Percentiles rank a stretch among this genome's conserved stretches.
Evolutionary conservation across 2,113 vertebrate species (phyloP).

Genomic region (Amia ocellicauda): DNA sequence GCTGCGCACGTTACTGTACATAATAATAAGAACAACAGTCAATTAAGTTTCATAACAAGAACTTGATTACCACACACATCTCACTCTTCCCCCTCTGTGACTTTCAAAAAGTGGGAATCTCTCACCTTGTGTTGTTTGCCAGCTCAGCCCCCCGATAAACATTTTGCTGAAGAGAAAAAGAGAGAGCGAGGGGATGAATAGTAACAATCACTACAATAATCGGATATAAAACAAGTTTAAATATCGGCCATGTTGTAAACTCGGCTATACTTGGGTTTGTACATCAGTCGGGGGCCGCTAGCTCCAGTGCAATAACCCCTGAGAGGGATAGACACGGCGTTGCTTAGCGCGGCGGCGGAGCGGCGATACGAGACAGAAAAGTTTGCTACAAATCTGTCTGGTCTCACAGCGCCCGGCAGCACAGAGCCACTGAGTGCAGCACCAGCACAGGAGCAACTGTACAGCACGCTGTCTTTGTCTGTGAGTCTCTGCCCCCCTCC

Average conservation of each 20-base stretch:
- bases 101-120: no score
- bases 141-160: conserved; percentile 95
- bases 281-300: conserved; percentile 57
- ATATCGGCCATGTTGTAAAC: conserved; percentile 73
- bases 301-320: no score
- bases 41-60: no score
- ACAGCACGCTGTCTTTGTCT: conserved; percentile 55
- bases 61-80: no score
- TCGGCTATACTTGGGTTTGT: conserved; percentile 41
- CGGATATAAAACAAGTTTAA: conserved; percentile 20
- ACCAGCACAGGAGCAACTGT: conserved; percentile 14
- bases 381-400: no score
- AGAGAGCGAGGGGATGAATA: conserved; percentile 32
- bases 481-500: conserved; percentile 52
- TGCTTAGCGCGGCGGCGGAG: no score
- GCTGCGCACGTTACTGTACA: no score
- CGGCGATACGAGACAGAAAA: no score
- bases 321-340: background rate
- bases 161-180: conserved; percentile 83
- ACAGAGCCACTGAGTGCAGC: no score
- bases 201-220: conserved; percentile 6
- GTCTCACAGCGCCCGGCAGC: no score
- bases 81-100: no score
- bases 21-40: no score
- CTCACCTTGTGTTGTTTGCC: conserved; percentile 97